phyloP scores from a whole-genome alignment of 1,140 invertebrate species.

The Chrysomallon squamiferum region DNA sequence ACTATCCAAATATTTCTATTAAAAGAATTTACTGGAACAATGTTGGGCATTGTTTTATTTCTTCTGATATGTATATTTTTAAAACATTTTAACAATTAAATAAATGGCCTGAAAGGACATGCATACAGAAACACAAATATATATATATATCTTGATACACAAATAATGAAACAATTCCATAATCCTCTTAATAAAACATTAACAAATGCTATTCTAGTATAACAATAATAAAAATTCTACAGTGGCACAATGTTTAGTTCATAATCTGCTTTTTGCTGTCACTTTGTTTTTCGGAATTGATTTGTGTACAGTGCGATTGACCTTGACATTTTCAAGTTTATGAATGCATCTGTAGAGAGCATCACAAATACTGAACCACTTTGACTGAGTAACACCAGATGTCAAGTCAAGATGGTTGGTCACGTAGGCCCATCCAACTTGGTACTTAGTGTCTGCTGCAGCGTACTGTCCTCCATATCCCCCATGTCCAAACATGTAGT shows the following conservation, averaged over 20 bases:
- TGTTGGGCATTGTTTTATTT: background rate
- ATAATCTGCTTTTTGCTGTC: background rate
- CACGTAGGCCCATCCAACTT: conserved; percentile 43
- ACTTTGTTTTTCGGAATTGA: background rate
- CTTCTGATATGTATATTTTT: too few species aligned
- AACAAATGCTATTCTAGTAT: too few species aligned
- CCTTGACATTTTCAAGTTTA: conserved; percentile 23
- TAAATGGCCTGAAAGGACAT: too few species aligned
- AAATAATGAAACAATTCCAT: too few species aligned
- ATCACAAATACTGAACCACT: conserved; percentile 29
- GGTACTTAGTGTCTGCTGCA: conserved; percentile 38
- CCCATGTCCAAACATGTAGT: conserved; percentile 46
- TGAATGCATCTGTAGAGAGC: conserved; percentile 37
- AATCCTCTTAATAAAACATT: too few species aligned
- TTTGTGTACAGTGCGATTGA: conserved; percentile 5
- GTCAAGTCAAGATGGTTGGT: conserved; percentile 41
- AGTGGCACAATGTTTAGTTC: too few species aligned
- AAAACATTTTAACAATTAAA: too few species aligned
- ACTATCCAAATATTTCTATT: too few species aligned
- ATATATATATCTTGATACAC: too few species aligned
- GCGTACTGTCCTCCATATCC: conserved; percentile 53
- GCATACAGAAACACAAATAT: too few species aligned
- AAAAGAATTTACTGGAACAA: background rate
- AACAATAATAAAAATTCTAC: too few species aligned
- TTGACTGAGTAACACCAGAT: conserved; percentile 18